Evolutionary conservation across 1,140 invertebrate species (phyloP).

Genomic region (Caligus rogercresseyi): DNA sequence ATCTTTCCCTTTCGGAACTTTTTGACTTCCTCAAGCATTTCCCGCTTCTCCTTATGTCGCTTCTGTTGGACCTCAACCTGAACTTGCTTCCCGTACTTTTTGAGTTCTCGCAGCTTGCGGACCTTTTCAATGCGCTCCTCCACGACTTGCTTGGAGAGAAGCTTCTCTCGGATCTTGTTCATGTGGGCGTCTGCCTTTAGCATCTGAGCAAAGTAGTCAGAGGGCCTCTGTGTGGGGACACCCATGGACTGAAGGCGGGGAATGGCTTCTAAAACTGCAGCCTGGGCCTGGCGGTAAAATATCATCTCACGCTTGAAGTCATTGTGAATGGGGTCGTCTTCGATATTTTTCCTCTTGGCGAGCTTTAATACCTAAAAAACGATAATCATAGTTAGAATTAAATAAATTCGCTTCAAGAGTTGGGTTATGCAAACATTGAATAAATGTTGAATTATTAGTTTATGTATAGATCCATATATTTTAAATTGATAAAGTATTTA

Average conservation of each 20-base stretch:
- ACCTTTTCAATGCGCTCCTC: conserved; percentile 72
- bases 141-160: conserved; percentile 62
- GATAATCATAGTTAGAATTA: too few species aligned
- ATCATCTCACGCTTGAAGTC: conserved; percentile 79
- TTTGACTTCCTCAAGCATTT: conserved; percentile 44
- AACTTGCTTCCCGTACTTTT: conserved; percentile 78
- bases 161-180: conserved; percentile 74
- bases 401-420: too few species aligned
- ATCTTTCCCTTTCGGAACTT: conserved; percentile 63
- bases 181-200: conserved; percentile 92
- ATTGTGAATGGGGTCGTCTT: conserved; percentile 63
- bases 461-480: too few species aligned
- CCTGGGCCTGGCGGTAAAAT: conserved; percentile 81
- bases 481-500: too few species aligned
- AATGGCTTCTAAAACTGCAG: conserved; percentile 32
- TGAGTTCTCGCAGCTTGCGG: conserved; percentile 65
- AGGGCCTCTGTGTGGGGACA: conserved; percentile 61
- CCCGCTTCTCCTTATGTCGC: conserved; percentile 37
- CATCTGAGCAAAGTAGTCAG: conserved; percentile 98
- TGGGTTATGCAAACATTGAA: too few species aligned
- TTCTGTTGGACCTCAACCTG: conserved; percentile 63
- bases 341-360: conserved; percentile 20
- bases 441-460: too few species aligned
- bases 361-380: background rate
- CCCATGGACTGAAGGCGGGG: conserved; percentile 46